phyloP scores from a whole-genome alignment of 1,140 invertebrate species.

The Phymorhynchus buccinoides region DNA sequence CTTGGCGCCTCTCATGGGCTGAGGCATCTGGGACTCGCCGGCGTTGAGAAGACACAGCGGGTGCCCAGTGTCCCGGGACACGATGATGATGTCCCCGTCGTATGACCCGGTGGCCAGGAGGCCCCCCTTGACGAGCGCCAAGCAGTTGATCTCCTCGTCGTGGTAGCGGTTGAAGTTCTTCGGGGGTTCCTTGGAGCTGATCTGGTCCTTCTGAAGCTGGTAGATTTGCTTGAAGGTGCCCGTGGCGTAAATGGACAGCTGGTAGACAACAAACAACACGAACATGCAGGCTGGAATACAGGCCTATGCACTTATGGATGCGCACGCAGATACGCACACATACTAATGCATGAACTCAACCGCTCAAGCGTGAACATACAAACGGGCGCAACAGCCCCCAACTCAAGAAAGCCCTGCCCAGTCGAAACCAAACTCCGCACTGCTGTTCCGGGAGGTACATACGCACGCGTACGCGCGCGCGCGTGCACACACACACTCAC shows the following conservation, averaged over 20 bases:
- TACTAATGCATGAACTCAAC: no score
- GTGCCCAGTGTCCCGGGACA: slow-evolving; percentile 83
- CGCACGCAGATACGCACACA: no score
- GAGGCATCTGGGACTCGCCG: not conserved
- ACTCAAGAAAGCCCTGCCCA: no score
- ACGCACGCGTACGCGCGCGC: no score
- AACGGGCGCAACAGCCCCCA: no score
- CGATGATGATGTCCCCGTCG: slow-evolving; percentile 84
- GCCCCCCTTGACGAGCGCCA: slow-evolving; percentile 74
- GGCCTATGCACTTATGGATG: no score
- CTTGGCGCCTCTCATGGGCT: not conserved
- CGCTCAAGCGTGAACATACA: no score
- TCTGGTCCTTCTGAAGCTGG: slow-evolving; percentile 2
- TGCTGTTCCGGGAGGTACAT: no score
- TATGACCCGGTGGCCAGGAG: slow-evolving; percentile 80
- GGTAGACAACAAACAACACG: no score
- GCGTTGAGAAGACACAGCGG: slow-evolving; percentile 75
- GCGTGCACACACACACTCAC: no score
- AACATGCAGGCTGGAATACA: no score
- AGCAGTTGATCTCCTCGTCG: slow-evolving; percentile 81
- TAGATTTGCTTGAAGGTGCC: not conserved
- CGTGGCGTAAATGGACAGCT: not conserved
- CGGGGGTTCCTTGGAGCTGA: not conserved
- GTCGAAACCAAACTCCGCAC: no score
- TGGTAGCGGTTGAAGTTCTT: slow-evolving; percentile 80